A percentile compares a stretch with the other conserved stretches of the same genome.
Evolutionary conservation across 92 coral and sea anemone species (phyloP).

Genomic region (Hydrozoanthus gracilis): DNA sequence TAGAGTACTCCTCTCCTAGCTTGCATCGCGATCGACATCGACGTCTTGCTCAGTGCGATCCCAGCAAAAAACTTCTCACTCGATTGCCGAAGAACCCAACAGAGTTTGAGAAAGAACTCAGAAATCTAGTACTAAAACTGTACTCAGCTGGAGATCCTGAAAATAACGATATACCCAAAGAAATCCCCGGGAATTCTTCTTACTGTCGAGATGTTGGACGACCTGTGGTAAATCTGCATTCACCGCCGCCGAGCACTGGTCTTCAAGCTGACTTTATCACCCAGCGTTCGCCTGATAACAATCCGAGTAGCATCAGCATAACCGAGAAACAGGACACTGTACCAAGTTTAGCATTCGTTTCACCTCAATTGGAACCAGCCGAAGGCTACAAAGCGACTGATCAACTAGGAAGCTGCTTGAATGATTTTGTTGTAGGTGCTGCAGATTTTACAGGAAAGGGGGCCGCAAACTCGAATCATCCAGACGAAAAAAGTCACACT

Average conservation of each 20-base stretch:
- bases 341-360: background rate
- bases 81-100: conserved; percentile 76
- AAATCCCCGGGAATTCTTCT: background rate
- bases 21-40: conserved; percentile 41
- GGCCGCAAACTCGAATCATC: background rate
- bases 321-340: background rate
- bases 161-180: background rate
- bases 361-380: background rate
- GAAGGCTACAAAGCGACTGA: background rate
- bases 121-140: conserved; percentile 68
- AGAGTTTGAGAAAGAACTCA: conserved; percentile 72
- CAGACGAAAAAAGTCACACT: background rate
- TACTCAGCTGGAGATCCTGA: conserved; percentile 71
- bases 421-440: background rate
- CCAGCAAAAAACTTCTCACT: conserved; percentile 62
- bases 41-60: conserved; percentile 44
- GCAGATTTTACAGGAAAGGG: conserved; percentile 7
- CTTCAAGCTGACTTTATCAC: background rate
- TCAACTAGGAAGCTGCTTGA: background rate
- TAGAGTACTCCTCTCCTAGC: conserved; percentile 49
- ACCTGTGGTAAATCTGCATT: background rate
- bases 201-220: too few species aligned
- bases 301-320: background rate
- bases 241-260: background rate
- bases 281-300: background rate